Conservation (phyloP, 2,888 invertebrate genomes). For the Frankliniella intonsa region DNA sequence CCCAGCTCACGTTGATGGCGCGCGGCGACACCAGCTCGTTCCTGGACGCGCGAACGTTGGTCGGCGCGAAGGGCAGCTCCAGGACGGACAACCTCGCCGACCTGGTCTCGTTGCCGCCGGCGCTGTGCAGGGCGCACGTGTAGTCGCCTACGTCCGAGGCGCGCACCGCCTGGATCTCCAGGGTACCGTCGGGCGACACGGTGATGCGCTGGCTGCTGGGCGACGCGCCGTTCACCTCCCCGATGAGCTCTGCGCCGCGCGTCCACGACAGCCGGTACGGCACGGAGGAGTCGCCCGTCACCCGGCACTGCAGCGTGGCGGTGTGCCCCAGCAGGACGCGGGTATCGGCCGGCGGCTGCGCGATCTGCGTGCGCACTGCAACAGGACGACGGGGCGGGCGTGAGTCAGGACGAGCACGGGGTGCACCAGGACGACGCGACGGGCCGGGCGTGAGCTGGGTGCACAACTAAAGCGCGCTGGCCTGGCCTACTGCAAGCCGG, state of each 20-base stretch:
- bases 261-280: constrained; percentile 85
- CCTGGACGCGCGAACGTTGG: constrained; percentile 72
- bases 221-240: constrained; percentile 42
- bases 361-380: constrained; percentile 86
- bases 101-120: constrained; percentile 89
- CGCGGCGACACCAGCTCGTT: constrained; percentile 61
- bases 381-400: constrained; percentile 30
- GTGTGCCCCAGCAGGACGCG: constrained; percentile 88
- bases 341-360: constrained; percentile 88
- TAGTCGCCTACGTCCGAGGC: constrained; percentile 93
- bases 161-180: constrained; percentile 82
- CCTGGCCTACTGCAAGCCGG: neutral
- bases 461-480: too few species aligned
- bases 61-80: constrained; percentile 91
- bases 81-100: constrained; percentile 81
- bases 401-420: too few species aligned
- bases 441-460: too few species aligned
- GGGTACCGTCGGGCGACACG: constrained; percentile 73
- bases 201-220: constrained; percentile 64
- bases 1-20: constrained; percentile 90
- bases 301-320: constrained; percentile 89
- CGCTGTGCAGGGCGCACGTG: constrained; percentile 82
- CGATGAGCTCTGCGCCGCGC: constrained; percentile 70
- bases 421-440: too few species aligned
- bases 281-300: constrained; percentile 84